Evolutionary conservation across 2,888 invertebrate genomes (phyloP).

Genomic region (Nemapogon koenigi): DNA sequence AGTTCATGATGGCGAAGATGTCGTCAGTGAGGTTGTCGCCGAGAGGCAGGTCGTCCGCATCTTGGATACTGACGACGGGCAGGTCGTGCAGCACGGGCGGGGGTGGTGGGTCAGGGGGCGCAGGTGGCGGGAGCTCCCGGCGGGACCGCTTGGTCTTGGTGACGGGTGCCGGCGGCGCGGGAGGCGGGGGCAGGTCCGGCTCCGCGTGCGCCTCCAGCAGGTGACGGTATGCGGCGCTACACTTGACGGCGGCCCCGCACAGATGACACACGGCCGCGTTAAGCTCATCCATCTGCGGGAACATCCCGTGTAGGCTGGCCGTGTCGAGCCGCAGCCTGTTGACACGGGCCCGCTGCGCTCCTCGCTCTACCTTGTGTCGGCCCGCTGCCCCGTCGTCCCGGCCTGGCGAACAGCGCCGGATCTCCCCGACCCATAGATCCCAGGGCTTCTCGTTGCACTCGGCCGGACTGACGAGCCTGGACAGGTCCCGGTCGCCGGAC

Average conservation of each 20-base stretch:
- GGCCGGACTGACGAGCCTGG: constrained; percentile 51
- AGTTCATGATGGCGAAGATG: constrained; percentile 58
- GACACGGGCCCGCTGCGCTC: constrained; percentile 46
- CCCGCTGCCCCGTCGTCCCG: constrained; percentile 37
- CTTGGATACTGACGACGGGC: constrained; percentile 60
- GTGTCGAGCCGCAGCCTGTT: constrained; percentile 63
- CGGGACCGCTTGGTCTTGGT: constrained; percentile 33
- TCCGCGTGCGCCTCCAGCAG: constrained; percentile 64
- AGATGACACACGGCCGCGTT: constrained; percentile 80
- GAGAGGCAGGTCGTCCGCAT: constrained; percentile 52
- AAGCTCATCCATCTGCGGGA: constrained; percentile 79
- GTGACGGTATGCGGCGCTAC: constrained; percentile 78
- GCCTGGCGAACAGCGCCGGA: constrained; percentile 52
- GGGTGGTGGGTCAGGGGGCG: constrained; percentile 38
- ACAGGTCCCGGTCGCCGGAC: constrained; percentile 50
- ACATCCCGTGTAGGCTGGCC: constrained; percentile 79
- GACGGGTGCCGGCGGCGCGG: constrained; percentile 47
- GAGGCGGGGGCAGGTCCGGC: constrained; percentile 41
- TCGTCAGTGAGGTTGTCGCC: constrained; percentile 56
- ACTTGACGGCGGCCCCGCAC: constrained; percentile 79
- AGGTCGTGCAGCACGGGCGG: constrained; percentile 47
- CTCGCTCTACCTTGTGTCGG: constrained; percentile 34
- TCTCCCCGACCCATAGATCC: constrained; percentile 58
- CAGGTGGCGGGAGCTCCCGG: constrained; percentile 39
- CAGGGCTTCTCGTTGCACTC: constrained; percentile 60